A percentile compares a stretch with the other conserved stretches of the same genome.
Conservation (phyloP, 2,888 invertebrate species). For the Pachycephus smyrnensis region DNA sequence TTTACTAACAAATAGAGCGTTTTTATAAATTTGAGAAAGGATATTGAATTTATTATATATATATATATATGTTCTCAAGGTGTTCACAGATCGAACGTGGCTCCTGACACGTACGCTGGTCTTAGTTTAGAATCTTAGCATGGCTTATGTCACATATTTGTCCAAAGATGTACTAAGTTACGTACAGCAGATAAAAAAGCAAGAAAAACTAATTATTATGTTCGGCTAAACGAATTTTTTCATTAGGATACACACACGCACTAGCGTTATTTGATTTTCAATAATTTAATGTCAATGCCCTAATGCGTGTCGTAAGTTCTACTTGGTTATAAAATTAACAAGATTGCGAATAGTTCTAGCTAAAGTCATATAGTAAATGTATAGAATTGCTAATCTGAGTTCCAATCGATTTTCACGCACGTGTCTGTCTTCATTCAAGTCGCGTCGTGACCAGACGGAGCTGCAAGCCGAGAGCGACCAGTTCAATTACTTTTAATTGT, state of each 20-base stretch:
- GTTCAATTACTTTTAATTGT: background rate
- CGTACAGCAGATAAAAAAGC: background rate
- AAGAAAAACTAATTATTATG: background rate
- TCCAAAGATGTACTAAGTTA: background rate
- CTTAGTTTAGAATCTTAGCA: background rate
- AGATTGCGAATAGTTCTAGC: background rate
- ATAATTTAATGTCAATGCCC: background rate
- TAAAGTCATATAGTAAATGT: background rate
- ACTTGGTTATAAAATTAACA: no score
- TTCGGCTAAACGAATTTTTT: background rate
- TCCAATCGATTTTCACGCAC: background rate
- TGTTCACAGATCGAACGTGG: background rate
- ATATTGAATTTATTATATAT: constrained; percentile 15
- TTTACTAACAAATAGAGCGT: background rate
- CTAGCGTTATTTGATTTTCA: background rate
- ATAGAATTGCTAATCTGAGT: background rate
- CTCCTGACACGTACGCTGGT: background rate
- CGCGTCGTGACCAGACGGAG: background rate
- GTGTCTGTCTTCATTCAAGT: background rate
- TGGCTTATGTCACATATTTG: background rate
- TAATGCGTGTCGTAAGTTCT: background rate
- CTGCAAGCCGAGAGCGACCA: background rate
- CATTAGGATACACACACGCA: background rate
- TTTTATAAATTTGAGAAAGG: constrained; percentile 12
- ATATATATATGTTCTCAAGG: constrained; percentile 1